Conservation (phyloP, 1,140 invertebrate species). For the Drosophila saltans region DNA sequence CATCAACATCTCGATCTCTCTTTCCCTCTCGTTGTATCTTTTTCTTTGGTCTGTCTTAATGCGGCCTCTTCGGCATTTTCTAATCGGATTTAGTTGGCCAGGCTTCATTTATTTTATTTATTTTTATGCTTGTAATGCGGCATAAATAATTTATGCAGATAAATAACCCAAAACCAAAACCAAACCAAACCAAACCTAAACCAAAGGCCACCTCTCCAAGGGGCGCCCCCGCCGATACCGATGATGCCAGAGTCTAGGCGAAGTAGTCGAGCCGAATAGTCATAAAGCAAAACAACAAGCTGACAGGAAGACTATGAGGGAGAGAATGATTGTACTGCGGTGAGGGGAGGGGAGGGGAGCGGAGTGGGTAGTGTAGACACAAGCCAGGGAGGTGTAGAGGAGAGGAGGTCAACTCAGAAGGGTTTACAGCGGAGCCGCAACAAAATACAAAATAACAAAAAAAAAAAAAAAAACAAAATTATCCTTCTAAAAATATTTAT, state of each 20-base stretch:
- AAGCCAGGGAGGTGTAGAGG: conserved; percentile 18
- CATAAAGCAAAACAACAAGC: conserved; percentile 70
- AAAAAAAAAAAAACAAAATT: conserved; percentile 20
- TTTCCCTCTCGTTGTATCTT: not conserved
- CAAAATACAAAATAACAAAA: conserved; percentile 16
- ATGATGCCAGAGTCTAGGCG: conserved; percentile 2
- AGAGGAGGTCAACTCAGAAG: not conserved
- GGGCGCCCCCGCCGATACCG: conserved; percentile 25
- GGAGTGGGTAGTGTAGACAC: not conserved
- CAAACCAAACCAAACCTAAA: conserved; percentile 33
- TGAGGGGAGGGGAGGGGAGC: not conserved
- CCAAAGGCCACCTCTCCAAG: conserved; percentile 50
- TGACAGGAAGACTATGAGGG: conserved; percentile 38
- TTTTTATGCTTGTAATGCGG: conserved; percentile 79
- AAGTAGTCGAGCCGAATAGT: conserved; percentile 36
- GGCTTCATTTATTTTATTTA: conserved; percentile 80
- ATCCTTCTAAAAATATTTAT: conserved; percentile 81
- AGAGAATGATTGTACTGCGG: not conserved
- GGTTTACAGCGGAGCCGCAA: conserved; percentile 43
- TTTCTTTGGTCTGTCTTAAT: not conserved
- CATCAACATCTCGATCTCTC: conserved; percentile 7
- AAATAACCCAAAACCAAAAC: conserved; percentile 68
- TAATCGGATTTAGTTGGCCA: conserved; percentile 77
- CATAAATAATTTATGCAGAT: conserved; percentile 82
- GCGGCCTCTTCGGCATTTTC: conserved; percentile 62